These are phyloP conservation scores for Caenorhabditis sp. DNA, from an alignment of 2,888 invertebrate genomes.

Conservation along the genomic window DNA sequence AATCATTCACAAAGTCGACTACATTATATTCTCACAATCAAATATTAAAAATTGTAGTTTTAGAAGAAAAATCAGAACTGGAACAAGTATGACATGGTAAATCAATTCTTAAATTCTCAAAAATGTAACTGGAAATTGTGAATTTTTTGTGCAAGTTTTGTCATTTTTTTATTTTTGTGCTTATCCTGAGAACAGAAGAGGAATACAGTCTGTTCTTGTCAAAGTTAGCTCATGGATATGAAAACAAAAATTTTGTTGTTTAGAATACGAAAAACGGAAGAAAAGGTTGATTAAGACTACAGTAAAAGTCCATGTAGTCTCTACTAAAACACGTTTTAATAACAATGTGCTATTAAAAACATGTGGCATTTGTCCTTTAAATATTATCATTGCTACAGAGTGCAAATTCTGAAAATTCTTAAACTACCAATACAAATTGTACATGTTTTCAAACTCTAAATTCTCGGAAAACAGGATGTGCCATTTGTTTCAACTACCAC, in stretches of 20 bases:
- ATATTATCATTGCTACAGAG: background rate
- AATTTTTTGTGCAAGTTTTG: too few species aligned
- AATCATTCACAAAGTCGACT: constrained; percentile 1
- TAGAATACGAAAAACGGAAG: background rate
- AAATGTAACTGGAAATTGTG: too few species aligned
- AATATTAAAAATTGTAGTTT: too few species aligned
- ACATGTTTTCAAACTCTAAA: background rate
- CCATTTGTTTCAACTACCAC: constrained; percentile 28
- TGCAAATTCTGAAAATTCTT: too few species aligned
- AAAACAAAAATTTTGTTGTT: background rate
- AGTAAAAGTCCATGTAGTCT: background rate
- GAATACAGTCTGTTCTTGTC: too few species aligned
- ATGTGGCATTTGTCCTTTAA: background rate
- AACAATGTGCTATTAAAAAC: constrained; percentile 13
- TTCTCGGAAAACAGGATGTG: constrained; percentile 28
- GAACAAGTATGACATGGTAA: too few species aligned
- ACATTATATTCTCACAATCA: constrained; percentile 26
- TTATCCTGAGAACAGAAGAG: too few species aligned
- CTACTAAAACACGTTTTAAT: constrained; percentile 13
- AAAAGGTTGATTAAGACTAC: constrained; percentile 11
- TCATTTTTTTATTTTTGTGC: constrained; percentile 9
- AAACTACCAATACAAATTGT: too few species aligned
- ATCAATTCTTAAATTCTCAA: too few species aligned
- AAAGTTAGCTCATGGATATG: too few species aligned
- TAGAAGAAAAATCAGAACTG: too few species aligned